phyloP scores from a whole-genome alignment of 2,888 invertebrate genomes.

The Nemotelus nigrinus region DNA sequence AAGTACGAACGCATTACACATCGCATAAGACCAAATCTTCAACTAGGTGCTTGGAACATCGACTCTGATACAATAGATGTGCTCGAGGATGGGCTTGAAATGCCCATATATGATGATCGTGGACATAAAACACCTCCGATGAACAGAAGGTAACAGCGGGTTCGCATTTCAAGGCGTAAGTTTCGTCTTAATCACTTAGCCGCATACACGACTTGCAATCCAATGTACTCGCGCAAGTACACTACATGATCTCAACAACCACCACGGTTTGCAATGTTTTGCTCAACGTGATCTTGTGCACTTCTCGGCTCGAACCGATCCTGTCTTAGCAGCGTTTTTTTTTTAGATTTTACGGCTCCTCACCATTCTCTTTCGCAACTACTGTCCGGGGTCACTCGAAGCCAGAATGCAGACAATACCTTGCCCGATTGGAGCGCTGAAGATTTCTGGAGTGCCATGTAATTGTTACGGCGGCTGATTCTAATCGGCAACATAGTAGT shows the following conservation, averaged over 20 bases:
- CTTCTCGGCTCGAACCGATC: slow-evolving; percentile 1
- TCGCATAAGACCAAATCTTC: slow-evolving; percentile 11
- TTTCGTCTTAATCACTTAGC: slow-evolving; percentile 49
- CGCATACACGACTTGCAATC: slow-evolving; percentile 47
- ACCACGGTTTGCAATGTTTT: slow-evolving; percentile 40
- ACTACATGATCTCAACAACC: slow-evolving; percentile 45
- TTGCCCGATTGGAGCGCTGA: background rate
- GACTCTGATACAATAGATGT: slow-evolving; percentile 5
- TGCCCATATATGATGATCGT: slow-evolving; percentile 30
- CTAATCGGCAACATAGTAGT: slow-evolving; percentile 9
- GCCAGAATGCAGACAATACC: slow-evolving; percentile 38
- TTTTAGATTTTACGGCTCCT: background rate
- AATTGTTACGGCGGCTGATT: slow-evolving; percentile 32
- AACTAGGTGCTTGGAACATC: slow-evolving; percentile 29
- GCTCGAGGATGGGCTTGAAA: slow-evolving; percentile 16
- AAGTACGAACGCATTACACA: slow-evolving; percentile 20
- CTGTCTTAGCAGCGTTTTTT: background rate
- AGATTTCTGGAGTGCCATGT: slow-evolving; percentile 11
- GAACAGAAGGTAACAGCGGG: slow-evolving; percentile 22
- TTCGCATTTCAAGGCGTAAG: slow-evolving; percentile 44
- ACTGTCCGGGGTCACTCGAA: slow-evolving; percentile 30
- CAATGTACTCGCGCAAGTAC: slow-evolving; percentile 31
- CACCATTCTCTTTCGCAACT: background rate
- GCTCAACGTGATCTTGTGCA: slow-evolving; percentile 6
- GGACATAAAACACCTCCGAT: slow-evolving; percentile 13